Evolutionary conservation across 2,888 invertebrate species (phyloP).

Genomic region (Drosophila anomelani): DNA sequence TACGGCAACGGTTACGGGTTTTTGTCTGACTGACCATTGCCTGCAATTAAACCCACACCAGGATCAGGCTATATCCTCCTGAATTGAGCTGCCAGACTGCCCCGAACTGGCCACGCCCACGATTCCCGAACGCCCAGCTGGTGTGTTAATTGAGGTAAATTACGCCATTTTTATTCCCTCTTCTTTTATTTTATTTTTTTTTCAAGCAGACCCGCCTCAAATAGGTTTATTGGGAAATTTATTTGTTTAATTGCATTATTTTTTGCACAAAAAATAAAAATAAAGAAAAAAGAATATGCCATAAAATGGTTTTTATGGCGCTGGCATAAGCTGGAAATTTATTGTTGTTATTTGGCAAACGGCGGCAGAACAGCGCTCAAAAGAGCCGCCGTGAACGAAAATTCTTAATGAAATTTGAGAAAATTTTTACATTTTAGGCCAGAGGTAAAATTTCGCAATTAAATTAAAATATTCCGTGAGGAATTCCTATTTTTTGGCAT

Average conservation of each 20-base stretch:
- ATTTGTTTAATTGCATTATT: slow-evolving; percentile 77
- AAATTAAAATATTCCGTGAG: slow-evolving; percentile 2
- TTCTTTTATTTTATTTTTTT: neutral
- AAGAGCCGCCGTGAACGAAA: neutral
- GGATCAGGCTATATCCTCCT: slow-evolving; percentile 7
- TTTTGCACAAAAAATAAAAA: slow-evolving; percentile 31
- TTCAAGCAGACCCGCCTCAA: slow-evolving; percentile 29
- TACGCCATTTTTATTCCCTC: slow-evolving; percentile 63
- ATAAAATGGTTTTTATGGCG: slow-evolving; percentile 63
- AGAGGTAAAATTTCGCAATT: slow-evolving; percentile 7
- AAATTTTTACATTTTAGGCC: slow-evolving; percentile 15
- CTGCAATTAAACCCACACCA: slow-evolving; percentile 72
- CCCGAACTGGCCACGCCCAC: slow-evolving; percentile 10
- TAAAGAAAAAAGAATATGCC: slow-evolving; percentile 42
- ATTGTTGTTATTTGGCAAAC: slow-evolving; percentile 49
- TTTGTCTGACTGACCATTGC: slow-evolving; percentile 75
- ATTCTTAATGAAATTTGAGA: slow-evolving; percentile 41
- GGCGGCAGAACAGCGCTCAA: neutral
- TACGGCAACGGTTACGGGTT: slow-evolving; percentile 34
- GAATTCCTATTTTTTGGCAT: neutral
- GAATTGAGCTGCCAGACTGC: slow-evolving; percentile 27
- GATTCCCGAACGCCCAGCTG: slow-evolving; percentile 42
- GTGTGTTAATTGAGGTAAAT: slow-evolving; percentile 81
- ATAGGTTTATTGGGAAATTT: slow-evolving; percentile 73
- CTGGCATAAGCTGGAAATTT: slow-evolving; percentile 67